Conservation (phyloP, 2,888 invertebrate genomes). For the Phyto melanocephala region DNA sequence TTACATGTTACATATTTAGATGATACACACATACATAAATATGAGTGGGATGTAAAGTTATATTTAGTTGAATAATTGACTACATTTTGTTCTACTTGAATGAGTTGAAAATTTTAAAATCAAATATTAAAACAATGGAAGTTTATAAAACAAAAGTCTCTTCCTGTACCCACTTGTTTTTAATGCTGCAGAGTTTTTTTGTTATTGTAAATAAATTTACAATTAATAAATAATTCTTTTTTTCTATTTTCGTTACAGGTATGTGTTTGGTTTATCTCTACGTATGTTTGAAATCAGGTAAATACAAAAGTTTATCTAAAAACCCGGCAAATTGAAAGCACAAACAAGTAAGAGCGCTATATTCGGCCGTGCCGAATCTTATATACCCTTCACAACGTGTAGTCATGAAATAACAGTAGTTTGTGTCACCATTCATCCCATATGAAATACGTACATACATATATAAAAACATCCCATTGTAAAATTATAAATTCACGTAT, state of each 20-base stretch:
- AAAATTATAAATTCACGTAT: too few relatives aligned
- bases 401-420: too few relatives aligned
- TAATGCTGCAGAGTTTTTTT: neutral
- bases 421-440: too few relatives aligned
- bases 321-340: neutral
- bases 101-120: slow-evolving; percentile 25
- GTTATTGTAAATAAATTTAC: neutral
- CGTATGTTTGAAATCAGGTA: neutral
- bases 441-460: too few relatives aligned
- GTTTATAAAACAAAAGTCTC: neutral
- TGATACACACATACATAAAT: neutral
- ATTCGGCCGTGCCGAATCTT: too few relatives aligned
- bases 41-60: slow-evolving; percentile 28
- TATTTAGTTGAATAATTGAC: slow-evolving; percentile 23
- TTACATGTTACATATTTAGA: too few relatives aligned
- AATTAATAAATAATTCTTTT: slow-evolving; percentile 1
- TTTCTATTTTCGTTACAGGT: slow-evolving; percentile 36
- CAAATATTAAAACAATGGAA: neutral
- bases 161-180: slow-evolving; percentile 11
- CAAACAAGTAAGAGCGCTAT: too few relatives aligned
- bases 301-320: slow-evolving; percentile 16
- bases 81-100: slow-evolving; percentile 30
- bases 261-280: neutral
- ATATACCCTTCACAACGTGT: too few relatives aligned
- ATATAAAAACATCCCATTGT: too few relatives aligned